Evolutionary conservation across 2,888 invertebrate genomes (phyloP), one percentile per base, ranked within the genome.

Genomic region (Norana najaformis): DNA sequence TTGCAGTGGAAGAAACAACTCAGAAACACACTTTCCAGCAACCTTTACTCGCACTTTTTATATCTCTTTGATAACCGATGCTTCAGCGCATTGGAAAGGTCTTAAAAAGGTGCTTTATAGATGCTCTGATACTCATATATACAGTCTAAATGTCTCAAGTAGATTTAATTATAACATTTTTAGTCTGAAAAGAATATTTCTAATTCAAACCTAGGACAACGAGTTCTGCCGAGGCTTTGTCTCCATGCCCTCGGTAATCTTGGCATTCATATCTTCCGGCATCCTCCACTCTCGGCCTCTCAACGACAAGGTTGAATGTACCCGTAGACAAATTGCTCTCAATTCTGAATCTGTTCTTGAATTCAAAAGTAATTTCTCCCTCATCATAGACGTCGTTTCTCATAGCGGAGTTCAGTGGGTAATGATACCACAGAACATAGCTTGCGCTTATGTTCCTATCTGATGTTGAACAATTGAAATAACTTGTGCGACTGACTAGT

Each of bases 181-280:
- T 47, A 23, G 23, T 6, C 47, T 23, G 47, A 23, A 11, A 47
- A 47, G 47, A 47, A 47, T 47, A 47, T 47, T 47, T 47, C 23
- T 47, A 47, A 47, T 23, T 20, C 69, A 69, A n/a, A 69, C 69
- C 69, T 69, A 69, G n/a, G 69, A 69, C n/a, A 11, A 69, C n/a
- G 69, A 69, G 69, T n/a, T 69, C 69, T n/a, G 69, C 69, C 11
- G 69, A 69, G 30, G 69, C 69, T 69, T 30, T 69, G 69, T 69
- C 69, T 69, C 69, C 69, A 6, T n/a, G 30, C n/a, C 69, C 69
- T 8, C 30, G 30, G 5, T n/a, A 30, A n/a, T 69, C 69, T 13
- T 69, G 69, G 69, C 69, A 69, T 69, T 69, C n/a, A n/a, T 69
- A 69, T 69, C 30, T 69, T 69, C 69, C 69, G n/a, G 69, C 69